Evolutionary conservation across 2,113 vertebrate genomes (phyloP), one percentile per base, ranked within the genome.

Genomic region (Syrmaticus mikado): DNA sequence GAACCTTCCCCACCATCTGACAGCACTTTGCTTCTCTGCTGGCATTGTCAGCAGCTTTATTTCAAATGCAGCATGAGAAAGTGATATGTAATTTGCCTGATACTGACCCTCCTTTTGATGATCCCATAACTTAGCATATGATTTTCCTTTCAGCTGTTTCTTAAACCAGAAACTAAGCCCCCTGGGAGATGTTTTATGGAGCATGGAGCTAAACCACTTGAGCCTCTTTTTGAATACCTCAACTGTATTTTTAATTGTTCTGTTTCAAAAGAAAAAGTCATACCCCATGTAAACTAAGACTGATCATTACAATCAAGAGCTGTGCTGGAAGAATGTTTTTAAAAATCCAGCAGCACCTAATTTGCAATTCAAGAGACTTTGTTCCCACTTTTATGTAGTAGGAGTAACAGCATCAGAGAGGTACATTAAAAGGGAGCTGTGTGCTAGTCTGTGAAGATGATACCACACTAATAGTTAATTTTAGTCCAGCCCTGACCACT

Each of bases 351-450:
- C 82, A 58, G 6, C 53, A 86, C 61, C 70, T 97, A 84, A 95
- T 97, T 97, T 97, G 96, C 92, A 93, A 93, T 97, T 96, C 82
- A 91, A 92, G 97, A 82, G 64, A 89, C 85, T 92, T 92, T 62
- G 41, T 46, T 45, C 66, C 72, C 62, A 55, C 53, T 97, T 94
- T 70, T 89, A 32, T 74, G 13, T 55, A 92, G 74, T 64, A 89
- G 58, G 67, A 92, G 43, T 89, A 94, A 67, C 46, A 78, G 83
- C 66, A 75, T 36, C 46, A 57, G 22, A 80, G 75, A 55, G 48
- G 52, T 91, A 91, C 62, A 40, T 74, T 66, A 61, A 86, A 93
- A 92, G 30, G 64, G 78, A 95, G 82, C 41, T 20, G 11, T 85
- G 48, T 36, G 25, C 25, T 92, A 79, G 58, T 90, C 82, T 91